phyloP scores from a whole-genome alignment of 2,797 vertebrate species.

The Yasuhikotakia modesta region DNA sequence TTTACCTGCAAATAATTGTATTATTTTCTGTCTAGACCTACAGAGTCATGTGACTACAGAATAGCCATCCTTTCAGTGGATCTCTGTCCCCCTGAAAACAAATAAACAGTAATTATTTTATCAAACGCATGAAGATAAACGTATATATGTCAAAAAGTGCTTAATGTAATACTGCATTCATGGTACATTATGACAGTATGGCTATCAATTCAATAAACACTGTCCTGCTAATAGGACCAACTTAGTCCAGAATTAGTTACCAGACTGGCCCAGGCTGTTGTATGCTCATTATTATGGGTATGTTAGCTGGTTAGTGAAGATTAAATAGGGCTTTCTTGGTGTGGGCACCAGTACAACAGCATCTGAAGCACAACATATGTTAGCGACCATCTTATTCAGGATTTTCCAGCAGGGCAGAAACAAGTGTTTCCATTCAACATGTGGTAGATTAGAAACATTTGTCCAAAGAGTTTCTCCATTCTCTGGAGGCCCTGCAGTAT shows the following conservation, averaged over 20 bases:
- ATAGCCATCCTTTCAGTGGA: not conserved
- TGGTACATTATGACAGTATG: not conserved
- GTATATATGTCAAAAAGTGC: not conserved
- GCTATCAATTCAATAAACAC: not conserved
- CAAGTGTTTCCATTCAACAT: not conserved
- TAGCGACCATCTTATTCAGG: not conserved
- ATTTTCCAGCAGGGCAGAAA: not conserved
- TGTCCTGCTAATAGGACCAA: not conserved
- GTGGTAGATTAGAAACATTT: not conserved
- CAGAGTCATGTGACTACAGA: not conserved
- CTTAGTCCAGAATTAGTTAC: not conserved
- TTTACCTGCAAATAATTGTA: not conserved
- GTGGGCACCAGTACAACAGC: not conserved
- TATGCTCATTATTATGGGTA: too few species aligned
- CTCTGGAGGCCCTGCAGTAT: not conserved
- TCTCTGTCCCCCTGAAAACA: not conserved
- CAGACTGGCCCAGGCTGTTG: too few species aligned
- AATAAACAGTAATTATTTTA: not conserved
- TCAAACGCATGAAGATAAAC: conserved; percentile 14
- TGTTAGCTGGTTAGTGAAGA: not conserved
- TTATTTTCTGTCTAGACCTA: not conserved
- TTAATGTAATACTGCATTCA: not conserved
- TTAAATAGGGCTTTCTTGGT: not conserved
- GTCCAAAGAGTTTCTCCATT: not conserved
- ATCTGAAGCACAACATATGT: not conserved